phyloP scores from a whole-genome alignment of 2,888 invertebrate species.

The Ichneumon xanthorius region DNA sequence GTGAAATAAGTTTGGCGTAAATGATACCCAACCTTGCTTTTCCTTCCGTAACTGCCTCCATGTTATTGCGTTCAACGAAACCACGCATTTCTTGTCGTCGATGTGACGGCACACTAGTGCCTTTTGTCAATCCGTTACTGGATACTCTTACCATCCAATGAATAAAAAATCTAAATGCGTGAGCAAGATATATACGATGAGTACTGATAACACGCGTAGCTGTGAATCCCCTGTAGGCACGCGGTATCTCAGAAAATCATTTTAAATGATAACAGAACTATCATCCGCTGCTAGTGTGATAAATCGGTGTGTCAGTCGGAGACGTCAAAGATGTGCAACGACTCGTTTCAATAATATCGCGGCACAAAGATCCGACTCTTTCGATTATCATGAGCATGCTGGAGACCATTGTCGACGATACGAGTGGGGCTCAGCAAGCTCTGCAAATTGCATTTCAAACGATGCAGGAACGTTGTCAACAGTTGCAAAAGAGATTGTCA shows the following conservation, averaged over 20 bases:
- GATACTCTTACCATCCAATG: constrained; percentile 1
- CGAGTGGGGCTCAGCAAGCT: constrained; percentile 85
- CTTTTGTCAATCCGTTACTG: background rate
- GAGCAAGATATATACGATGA: background rate
- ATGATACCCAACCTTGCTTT: background rate
- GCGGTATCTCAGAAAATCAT: background rate
- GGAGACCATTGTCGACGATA: constrained; percentile 52
- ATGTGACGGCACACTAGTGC: constrained; percentile 3
- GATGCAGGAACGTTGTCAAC: constrained; percentile 92
- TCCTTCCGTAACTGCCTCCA: background rate
- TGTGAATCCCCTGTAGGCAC: background rate
- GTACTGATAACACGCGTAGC: background rate
- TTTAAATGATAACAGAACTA: background rate
- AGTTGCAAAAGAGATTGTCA: constrained; percentile 90
- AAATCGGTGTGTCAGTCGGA: background rate
- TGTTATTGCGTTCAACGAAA: background rate
- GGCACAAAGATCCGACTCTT: background rate
- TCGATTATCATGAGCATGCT: constrained; percentile 51
- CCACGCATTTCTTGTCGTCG: background rate
- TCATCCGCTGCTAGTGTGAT: background rate
- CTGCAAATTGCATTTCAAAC: constrained; percentile 92
- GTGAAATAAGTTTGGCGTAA: background rate
- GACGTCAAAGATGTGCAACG: background rate
- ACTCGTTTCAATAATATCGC: background rate
- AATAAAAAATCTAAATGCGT: constrained; percentile 3